These are phyloP conservation scores for Acrocephalus arundinaceus DNA, from an alignment of 2,113 vertebrate species.

Conservation along the genomic window DNA sequence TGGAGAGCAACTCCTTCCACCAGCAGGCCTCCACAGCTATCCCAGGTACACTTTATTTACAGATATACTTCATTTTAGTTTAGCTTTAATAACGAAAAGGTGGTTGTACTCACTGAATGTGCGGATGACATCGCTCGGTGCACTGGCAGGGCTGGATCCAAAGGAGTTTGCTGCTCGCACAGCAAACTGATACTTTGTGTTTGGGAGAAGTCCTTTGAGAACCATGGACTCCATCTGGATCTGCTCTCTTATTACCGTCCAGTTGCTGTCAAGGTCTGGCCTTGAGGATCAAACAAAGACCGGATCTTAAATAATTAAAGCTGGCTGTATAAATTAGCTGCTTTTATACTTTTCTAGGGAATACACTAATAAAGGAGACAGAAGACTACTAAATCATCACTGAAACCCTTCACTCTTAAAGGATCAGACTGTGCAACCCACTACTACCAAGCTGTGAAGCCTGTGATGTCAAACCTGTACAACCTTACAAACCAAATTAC, in stretches of 20 bases:
- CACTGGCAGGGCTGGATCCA: constrained; percentile 82
- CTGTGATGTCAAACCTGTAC: background rate
- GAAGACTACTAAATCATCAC: background rate
- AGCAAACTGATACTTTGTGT: constrained; percentile 90
- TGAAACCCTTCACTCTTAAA: background rate
- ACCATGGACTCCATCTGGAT: constrained; percentile 92
- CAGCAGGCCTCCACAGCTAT: background rate
- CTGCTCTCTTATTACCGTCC: constrained; percentile 87
- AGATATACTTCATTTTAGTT: background rate
- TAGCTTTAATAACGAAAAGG: background rate
- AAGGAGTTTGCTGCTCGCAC: constrained; percentile 83
- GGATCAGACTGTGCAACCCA: background rate
- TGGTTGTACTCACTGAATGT: constrained; percentile 82
- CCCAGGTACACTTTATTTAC: background rate
- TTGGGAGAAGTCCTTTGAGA: constrained; percentile 86
- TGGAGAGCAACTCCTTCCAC: background rate
- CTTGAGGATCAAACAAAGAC: constrained; percentile 70
- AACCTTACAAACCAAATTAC: background rate
- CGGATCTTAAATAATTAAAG: constrained; percentile 19
- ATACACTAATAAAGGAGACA: background rate
- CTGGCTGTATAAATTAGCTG: background rate
- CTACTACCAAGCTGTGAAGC: background rate
- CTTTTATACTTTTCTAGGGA: background rate
- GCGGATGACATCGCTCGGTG: constrained; percentile 76
- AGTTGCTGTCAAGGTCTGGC: constrained; percentile 88